Evolutionary conservation across 2,113 vertebrate species (phyloP), one percentile per base, ranked within the genome.

Genomic region (Crotophaga sulcirostris): DNA sequence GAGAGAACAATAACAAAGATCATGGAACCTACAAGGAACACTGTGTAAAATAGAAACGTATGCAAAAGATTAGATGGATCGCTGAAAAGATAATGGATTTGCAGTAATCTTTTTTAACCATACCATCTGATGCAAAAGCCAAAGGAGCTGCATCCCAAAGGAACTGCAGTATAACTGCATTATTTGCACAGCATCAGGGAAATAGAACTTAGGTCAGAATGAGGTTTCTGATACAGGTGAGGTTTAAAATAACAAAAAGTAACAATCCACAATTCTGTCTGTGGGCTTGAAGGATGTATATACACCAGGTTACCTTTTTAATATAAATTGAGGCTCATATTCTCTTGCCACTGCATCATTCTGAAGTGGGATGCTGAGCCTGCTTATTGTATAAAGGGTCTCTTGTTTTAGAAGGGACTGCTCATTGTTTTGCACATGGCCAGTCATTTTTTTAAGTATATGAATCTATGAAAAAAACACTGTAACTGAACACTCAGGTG

Each of bases 381-480:
- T 78, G 8, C 36, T 86, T 51, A 24, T 28, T 87, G 24, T 84
- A 16, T 45, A 51, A 70, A 88, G 28, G 13, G 17, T 95, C 83
- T 90, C 94, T 86, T 68, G 90, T 92, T 96, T 94, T 89, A 89
- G 64, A 96, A 84, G 85, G 83, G 68, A 34, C 49, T 45, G 13
- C 31, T 93, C 68, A 77, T 87, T 84, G 52, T 78, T 93, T 90
- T 93, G 79, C 81, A 64, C 0, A 0, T 58, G 59, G 38, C 40
- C 73, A 68, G 31, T 66, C 1, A 1, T 87, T 86, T 91, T 29
- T 59, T 90, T 86, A n/a, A 13, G 42, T 52, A 34, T 67, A 36
- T 26, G 25, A 51, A 54, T 85, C 40, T 49, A 2, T 70, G 38
- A 58, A 89, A 89, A 80, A 88, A 67, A 6, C 40, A 34, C 59